Conservation (phyloP, 1,140 invertebrate species). For the Hesperophylax magnus region DNA sequence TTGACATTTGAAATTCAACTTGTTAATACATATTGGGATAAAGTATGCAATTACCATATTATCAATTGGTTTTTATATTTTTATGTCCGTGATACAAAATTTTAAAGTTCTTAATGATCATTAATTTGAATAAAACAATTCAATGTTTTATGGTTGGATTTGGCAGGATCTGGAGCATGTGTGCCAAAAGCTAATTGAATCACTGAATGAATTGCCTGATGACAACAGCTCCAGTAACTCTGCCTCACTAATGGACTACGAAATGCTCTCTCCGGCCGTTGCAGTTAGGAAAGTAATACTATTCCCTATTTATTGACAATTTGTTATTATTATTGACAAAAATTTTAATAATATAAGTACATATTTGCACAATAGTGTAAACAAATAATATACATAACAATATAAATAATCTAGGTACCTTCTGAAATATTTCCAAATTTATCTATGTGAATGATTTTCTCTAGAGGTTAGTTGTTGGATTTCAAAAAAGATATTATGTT, state of each 20-base stretch:
- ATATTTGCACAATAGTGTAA: not conserved
- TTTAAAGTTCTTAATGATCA: too few species aligned
- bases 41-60: too few species aligned
- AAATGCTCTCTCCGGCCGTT: not conserved
- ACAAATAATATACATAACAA: not conserved
- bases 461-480: too few species aligned
- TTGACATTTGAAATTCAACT: too few species aligned
- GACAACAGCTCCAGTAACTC: slow-evolving; percentile 27
- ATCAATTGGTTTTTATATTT: too few species aligned
- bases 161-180: slow-evolving; percentile 16
- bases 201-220: slow-evolving; percentile 26
- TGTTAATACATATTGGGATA: too few species aligned
- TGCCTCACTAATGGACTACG: slow-evolving; percentile 10
- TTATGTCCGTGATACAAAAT: too few species aligned
- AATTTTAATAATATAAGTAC: too few species aligned
- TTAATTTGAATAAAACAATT: too few species aligned
- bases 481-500: too few species aligned
- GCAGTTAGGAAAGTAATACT: slow-evolving; percentile 10
- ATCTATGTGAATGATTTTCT: too few species aligned
- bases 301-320: not conserved
- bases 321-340: not conserved
- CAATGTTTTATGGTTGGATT: not conserved
- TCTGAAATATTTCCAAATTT: slow-evolving; percentile 9
- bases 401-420: not conserved
- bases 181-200: slow-evolving; percentile 36